These are phyloP conservation scores for Ophraella communa DNA, from an alignment of 2,888 invertebrate species.

Conservation along the genomic window DNA sequence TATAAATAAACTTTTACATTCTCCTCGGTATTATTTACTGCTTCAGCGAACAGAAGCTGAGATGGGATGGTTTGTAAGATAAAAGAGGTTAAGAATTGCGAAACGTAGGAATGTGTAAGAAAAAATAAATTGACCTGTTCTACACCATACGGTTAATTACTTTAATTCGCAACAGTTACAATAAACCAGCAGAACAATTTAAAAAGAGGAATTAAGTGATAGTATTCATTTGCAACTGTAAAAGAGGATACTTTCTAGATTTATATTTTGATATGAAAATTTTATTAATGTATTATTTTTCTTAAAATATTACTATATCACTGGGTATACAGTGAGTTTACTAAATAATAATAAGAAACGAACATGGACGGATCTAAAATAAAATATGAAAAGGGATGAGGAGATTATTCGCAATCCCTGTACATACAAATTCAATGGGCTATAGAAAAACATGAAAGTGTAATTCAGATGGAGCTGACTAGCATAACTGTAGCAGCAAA, in stretches of 20 bases:
- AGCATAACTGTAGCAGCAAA: too few relatives aligned
- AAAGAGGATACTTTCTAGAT: neutral
- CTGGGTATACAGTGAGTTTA: too few relatives aligned
- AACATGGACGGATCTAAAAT: too few relatives aligned
- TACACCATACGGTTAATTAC: neutral
- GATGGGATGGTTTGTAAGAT: conserved; percentile 7
- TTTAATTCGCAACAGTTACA: neutral
- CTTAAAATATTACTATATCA: too few relatives aligned
- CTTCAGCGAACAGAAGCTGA: conserved; percentile 22
- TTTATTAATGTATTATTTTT: too few relatives aligned
- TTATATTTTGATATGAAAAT: neutral
- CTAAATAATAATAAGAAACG: too few relatives aligned
- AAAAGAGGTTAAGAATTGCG: conserved; percentile 1
- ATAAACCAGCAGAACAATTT: neutral
- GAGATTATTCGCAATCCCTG: too few relatives aligned
- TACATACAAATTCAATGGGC: too few relatives aligned
- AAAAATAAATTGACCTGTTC: conserved; percentile 1
- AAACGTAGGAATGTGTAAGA: neutral
- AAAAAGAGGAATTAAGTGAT: neutral
- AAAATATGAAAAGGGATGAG: too few relatives aligned
- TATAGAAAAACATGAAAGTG: too few relatives aligned
- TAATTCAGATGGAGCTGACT: too few relatives aligned
- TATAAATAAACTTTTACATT: conserved; percentile 18
- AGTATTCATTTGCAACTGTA: neutral
- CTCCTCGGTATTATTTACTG: conserved; percentile 22